Evolutionary conservation across 2,113 vertebrate species (phyloP).

Genomic region (Eudyptes chrysolophus): DNA sequence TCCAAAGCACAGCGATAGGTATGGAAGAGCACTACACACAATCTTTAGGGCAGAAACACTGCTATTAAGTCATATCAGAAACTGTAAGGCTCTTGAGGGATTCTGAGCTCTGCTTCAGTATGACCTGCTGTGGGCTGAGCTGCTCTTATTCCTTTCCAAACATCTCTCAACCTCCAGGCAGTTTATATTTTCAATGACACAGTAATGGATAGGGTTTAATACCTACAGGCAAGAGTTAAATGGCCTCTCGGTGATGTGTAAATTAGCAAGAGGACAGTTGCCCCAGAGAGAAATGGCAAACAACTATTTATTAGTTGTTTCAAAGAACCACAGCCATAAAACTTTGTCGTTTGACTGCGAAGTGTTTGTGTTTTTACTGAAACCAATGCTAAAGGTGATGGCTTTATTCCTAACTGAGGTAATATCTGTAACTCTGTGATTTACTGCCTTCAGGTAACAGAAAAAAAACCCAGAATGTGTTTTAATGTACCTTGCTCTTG

Average conservation of each 20-base stretch:
- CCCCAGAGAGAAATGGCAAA: constrained; percentile 50
- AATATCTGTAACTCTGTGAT: background rate
- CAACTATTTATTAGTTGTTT: constrained; percentile 59
- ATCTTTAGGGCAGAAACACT: background rate
- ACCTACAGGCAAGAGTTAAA: constrained; percentile 25
- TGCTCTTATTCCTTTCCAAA: background rate
- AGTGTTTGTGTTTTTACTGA: constrained; percentile 57
- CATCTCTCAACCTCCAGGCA: background rate
- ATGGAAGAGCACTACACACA: background rate
- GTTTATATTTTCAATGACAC: background rate
- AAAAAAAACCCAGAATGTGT: background rate
- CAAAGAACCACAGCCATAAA: constrained; percentile 48
- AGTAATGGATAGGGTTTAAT: constrained; percentile 22
- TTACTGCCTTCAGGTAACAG: constrained; percentile 45
- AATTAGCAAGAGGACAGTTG: constrained; percentile 47
- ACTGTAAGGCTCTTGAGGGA: background rate
- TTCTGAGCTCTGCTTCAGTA: background rate
- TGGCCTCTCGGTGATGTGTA: constrained; percentile 14
- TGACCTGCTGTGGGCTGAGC: background rate
- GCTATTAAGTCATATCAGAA: background rate
- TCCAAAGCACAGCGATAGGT: background rate
- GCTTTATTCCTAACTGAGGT: constrained; percentile 5
- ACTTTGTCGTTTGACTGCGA: background rate
- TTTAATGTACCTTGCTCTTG: background rate
- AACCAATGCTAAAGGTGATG: constrained; percentile 39